These are phyloP conservation scores for Urosaurus nigricauda DNA, from an alignment of 2,797 vertebrate species.

Conservation along the genomic window DNA sequence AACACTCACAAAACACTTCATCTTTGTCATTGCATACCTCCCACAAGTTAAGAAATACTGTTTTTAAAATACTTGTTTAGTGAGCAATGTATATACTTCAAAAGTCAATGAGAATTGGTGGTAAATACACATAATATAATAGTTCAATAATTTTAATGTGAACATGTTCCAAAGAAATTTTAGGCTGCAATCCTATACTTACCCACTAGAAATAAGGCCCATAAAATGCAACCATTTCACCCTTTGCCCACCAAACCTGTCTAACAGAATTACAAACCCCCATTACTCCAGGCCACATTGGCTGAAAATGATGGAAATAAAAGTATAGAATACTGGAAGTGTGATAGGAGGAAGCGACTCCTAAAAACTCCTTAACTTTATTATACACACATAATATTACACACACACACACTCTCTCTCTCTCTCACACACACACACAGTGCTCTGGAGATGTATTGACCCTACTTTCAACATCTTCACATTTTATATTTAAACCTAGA, in stretches of 20 bases:
- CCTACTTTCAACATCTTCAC: no score
- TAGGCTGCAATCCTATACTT: not conserved
- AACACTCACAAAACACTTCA: not conserved
- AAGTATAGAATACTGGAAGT: not conserved
- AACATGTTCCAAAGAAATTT: not conserved
- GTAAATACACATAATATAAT: constrained; percentile 85
- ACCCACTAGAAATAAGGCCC: no score
- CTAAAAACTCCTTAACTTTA: not conserved
- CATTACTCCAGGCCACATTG: no score
- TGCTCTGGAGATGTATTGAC: no score
- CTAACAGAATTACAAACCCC: no score
- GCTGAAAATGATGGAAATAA: not conserved
- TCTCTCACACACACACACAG: no score
- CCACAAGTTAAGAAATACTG: not conserved
- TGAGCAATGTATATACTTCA: not conserved
- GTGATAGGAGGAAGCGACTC: not conserved
- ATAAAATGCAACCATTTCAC: no score
- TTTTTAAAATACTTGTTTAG: not conserved
- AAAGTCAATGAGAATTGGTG: constrained; percentile 76
- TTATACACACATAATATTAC: no score
- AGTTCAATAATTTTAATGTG: no score
- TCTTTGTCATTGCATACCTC: not conserved
- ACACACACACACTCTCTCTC: no score
- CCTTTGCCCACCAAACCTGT: no score
- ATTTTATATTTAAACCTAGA: no score